Base-by-base conservation (phyloP, 2,113 vertebrate genomes). In the Aptenodytes patagonicus region DNA sequence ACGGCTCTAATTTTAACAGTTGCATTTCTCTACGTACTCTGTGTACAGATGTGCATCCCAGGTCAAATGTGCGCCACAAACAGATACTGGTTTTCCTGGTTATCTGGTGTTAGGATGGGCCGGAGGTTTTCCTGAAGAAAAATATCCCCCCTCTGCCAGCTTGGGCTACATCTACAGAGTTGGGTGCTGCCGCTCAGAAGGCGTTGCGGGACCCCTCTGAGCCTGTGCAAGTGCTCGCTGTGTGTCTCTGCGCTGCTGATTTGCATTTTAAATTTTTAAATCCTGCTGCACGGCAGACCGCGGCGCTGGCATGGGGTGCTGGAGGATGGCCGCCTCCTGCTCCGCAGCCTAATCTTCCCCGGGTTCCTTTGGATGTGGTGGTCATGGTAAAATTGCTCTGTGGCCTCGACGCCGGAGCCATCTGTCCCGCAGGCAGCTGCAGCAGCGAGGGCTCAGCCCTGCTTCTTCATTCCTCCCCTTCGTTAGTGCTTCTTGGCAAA, bases 341-440 rank as follows among this genome's bases (percentile, higher is more conserved):
- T 69, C 55, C 21, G 1, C 83, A 80, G 32, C 72, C 85, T 57
- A 2, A 46, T 44, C 80, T 73, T 62, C 75, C 61, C 1, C 1
- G 3, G 82, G 57, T 28, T 91, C 66, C 90, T 89, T 60, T 89
- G 97, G 96, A 21, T 10, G 13, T 28, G 8, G 36, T 83, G 90
- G 81, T 84, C 96, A 47, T 17, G 83, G 78, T 73, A 10, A 97
- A 97, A 96, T 93, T 22, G 5, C 52, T 34, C 14, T 6, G 51
- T 9, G 52, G 34, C 25, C 46, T 36, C 2, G 0, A 9, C 6
- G 49, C 46, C 1, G 7, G 47, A 38, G 70, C 93, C 96, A 83
- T 93, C 93, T 95, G 95, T 88, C 86, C 87, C 3, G 6, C 2
- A 8, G 15, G 82, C 96, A 96, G 97, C 95, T 97, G 96, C 36